These are phyloP conservation scores for Bubo scandiacus DNA, from an alignment of 2,113 vertebrate species.

Conservation along the genomic window DNA sequence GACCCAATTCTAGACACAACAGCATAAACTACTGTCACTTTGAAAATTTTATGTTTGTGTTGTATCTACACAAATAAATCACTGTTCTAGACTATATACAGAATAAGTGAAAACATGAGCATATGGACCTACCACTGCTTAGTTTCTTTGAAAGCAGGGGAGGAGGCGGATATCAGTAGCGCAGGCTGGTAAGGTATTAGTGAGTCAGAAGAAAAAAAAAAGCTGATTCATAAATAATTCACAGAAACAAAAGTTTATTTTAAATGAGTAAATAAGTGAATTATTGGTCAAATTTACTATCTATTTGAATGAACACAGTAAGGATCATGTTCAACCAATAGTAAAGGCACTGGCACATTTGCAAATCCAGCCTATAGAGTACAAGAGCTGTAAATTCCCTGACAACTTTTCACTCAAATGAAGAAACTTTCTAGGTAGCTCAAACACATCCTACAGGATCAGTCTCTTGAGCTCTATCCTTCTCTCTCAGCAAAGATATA, in stretches of 20 bases:
- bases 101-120: neutral
- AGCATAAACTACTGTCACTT: neutral
- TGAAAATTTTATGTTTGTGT: neutral
- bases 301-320: neutral
- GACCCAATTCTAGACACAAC: neutral
- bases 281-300: neutral
- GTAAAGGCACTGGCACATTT: neutral
- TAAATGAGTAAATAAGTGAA: neutral
- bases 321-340: fast-evolving
- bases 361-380: neutral
- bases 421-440: neutral
- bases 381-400: neutral
- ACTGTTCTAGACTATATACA: neutral
- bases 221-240: neutral
- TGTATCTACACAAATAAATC: neutral
- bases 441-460: neutral
- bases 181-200: neutral
- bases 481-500: neutral
- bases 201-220: neutral
- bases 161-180: neutral
- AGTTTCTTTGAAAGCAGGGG: neutral
- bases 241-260: neutral
- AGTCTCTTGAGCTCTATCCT: neutral
- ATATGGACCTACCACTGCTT: neutral
- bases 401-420: neutral